phyloP scores from a whole-genome alignment of 2,797 vertebrate genomes.

The Syngnathus acus region DNA sequence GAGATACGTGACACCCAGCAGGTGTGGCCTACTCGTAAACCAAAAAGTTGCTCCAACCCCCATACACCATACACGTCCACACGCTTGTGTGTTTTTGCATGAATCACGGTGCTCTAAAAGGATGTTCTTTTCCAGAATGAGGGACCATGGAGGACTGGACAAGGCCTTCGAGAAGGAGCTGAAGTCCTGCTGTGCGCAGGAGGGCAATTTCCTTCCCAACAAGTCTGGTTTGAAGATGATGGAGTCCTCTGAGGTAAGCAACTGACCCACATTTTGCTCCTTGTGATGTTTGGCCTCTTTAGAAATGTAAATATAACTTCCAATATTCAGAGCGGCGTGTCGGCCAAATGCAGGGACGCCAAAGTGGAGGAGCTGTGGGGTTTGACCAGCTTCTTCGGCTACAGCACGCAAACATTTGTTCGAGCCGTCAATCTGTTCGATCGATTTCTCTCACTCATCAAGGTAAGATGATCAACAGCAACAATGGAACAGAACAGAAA shows the following conservation, averaged over 20 bases:
- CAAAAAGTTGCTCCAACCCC: not conserved
- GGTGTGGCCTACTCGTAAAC: conserved; percentile 28
- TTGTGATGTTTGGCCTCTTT: not conserved
- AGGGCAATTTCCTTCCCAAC: conserved; percentile 81
- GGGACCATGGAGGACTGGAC: conserved; percentile 50
- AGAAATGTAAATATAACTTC: not conserved
- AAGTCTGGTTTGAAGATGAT: conserved; percentile 86
- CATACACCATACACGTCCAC: not conserved
- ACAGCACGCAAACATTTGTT: conserved; percentile 91
- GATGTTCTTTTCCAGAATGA: conserved; percentile 54
- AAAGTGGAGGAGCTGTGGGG: conserved; percentile 93
- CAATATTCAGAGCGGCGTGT: conserved; percentile 75
- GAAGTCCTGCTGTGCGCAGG: conserved; percentile 79
- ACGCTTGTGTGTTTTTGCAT: not conserved
- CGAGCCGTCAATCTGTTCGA: conserved; percentile 92
- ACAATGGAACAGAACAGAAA: not conserved
- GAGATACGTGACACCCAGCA: conserved; percentile 38
- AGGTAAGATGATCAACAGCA: conserved; percentile 71
- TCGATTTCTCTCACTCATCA: conserved; percentile 92
- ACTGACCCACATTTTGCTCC: conserved; percentile 20
- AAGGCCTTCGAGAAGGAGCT: conserved; percentile 78
- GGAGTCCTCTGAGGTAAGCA: conserved; percentile 79
- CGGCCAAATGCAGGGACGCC: conserved; percentile 82
- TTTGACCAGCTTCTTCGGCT: conserved; percentile 91
- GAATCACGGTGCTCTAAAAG: not conserved